These are phyloP conservation scores for Phodopus roborovskii DNA, from an alignment of 2,113 vertebrate genomes.

Conservation along the genomic window DNA sequence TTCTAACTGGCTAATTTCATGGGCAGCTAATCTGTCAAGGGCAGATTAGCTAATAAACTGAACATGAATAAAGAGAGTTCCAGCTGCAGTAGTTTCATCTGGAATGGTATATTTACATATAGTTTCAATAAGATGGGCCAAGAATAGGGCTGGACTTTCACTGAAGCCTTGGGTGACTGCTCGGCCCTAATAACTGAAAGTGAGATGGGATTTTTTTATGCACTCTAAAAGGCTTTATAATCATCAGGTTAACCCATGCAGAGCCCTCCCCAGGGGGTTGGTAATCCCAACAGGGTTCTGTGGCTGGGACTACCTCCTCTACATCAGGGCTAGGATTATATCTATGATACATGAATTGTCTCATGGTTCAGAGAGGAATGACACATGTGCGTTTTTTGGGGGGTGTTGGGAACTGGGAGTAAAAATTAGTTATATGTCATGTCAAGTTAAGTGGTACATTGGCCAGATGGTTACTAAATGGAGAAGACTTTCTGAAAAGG, in stretches of 20 bases:
- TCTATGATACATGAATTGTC: background rate
- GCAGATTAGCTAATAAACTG: background rate
- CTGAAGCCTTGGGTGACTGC: background rate
- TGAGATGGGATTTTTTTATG: background rate
- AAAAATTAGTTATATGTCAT: background rate
- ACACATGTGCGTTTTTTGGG: background rate
- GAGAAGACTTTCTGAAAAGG: background rate
- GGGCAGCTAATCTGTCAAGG: background rate
- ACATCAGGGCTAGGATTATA: too few relatives aligned
- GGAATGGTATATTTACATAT: background rate
- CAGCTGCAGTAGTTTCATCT: background rate
- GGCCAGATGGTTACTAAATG: background rate
- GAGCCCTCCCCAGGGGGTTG: background rate
- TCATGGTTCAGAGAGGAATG: background rate
- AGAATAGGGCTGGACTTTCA: background rate
- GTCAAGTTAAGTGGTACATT: background rate
- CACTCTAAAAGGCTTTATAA: background rate
- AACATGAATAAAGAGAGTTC: background rate
- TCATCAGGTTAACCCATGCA: background rate
- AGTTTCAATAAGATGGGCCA: background rate
- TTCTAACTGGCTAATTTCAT: background rate
- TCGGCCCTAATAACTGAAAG: background rate
- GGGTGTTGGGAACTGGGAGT: too few relatives aligned
- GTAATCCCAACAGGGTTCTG: background rate
- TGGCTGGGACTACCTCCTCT: background rate